Conservation (phyloP, 2,888 invertebrate genomes). For the Cordilura impudica region DNA sequence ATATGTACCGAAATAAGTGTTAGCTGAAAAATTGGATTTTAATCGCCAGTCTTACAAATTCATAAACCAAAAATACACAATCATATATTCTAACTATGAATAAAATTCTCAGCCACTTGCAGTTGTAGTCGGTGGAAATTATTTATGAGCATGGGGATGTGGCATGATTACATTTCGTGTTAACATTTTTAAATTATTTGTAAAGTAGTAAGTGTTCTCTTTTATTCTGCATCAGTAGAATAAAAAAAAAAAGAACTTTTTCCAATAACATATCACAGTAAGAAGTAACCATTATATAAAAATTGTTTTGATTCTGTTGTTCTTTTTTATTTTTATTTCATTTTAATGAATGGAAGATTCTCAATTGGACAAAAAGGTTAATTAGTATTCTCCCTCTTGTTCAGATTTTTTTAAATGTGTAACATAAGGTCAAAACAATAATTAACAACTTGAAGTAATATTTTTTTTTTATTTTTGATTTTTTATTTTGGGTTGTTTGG, state of each 20-base stretch:
- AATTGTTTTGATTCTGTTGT: background rate
- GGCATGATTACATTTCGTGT: constrained; percentile 55
- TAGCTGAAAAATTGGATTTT: constrained; percentile 54
- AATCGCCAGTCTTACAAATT: constrained; percentile 45
- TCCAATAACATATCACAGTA: constrained; percentile 1
- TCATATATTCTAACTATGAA: too few relatives aligned
- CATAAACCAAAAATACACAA: constrained; percentile 24
- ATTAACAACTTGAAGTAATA: constrained; percentile 23
- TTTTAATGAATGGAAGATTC: constrained; percentile 23
- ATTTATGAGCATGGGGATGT: constrained; percentile 45
- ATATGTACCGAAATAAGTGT: constrained; percentile 14
- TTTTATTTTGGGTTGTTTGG: too few relatives aligned
- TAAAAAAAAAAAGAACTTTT: constrained; percentile 2
- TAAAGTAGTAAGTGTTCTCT: constrained; percentile 38
- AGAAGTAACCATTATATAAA: background rate
- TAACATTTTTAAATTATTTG: constrained; percentile 50
- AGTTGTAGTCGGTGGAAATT: constrained; percentile 26
- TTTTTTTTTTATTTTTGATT: background rate
- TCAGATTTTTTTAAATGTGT: constrained; percentile 7
- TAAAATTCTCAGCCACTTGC: background rate
- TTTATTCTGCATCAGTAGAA: constrained; percentile 3
- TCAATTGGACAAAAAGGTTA: constrained; percentile 52
- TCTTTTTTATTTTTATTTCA: constrained; percentile 9
- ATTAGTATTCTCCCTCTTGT: constrained; percentile 45
- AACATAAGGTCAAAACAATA: constrained; percentile 46